phyloP scores from a whole-genome alignment of 2,888 invertebrate genomes.

The Pachydiplax longipennis region DNA sequence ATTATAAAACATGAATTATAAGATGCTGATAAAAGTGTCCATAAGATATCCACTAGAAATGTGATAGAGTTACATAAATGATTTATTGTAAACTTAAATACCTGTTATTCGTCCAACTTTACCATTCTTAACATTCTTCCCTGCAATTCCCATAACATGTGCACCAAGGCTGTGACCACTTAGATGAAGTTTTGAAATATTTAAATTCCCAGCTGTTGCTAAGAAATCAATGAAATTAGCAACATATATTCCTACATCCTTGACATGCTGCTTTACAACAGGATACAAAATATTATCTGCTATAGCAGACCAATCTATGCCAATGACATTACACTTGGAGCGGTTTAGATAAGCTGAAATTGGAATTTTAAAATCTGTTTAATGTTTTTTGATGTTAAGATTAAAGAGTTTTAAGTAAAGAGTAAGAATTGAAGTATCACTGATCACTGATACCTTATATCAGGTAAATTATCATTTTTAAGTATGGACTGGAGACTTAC shows the following conservation, averaged over 20 bases:
- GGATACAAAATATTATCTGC: slow-evolving; percentile 53
- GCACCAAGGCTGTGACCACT: slow-evolving; percentile 60
- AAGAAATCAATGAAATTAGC: slow-evolving; percentile 56
- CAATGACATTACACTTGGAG: slow-evolving; percentile 62
- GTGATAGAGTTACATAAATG: no score
- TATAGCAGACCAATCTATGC: slow-evolving; percentile 62
- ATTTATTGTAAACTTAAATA: background rate
- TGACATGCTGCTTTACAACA: slow-evolving; percentile 49
- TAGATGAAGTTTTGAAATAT: slow-evolving; percentile 55
- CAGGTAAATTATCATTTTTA: no score
- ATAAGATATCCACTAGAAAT: no score
- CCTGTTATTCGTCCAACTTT: slow-evolving; percentile 30
- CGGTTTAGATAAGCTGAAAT: slow-evolving; percentile 58
- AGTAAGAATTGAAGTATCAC: no score
- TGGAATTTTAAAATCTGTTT: background rate
- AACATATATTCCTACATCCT: slow-evolving; percentile 55
- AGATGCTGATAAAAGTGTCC: no score
- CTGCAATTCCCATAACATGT: slow-evolving; percentile 57
- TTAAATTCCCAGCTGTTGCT: slow-evolving; percentile 52
- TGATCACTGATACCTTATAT: no score
- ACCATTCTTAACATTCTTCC: slow-evolving; percentile 49
- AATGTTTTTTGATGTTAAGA: no score
- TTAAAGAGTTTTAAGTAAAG: no score
- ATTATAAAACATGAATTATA: no score
- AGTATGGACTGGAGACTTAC: slow-evolving; percentile 2